Evolutionary conservation across 2,888 invertebrate genomes (phyloP).

Genomic region (Epinotia nisella): DNA sequence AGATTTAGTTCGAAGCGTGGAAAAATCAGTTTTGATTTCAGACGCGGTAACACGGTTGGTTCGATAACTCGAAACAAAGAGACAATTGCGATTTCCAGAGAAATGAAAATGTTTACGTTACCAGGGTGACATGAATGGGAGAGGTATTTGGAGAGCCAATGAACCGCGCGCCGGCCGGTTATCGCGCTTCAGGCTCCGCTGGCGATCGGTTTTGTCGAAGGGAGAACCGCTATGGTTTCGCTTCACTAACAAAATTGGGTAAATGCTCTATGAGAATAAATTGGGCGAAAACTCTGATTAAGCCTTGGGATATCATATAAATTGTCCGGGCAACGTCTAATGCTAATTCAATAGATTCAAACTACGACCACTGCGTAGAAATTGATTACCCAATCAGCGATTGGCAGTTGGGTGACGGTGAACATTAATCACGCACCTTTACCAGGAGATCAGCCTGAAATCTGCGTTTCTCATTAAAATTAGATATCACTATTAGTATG

Average conservation of each 20-base stretch:
- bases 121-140: constrained; percentile 18
- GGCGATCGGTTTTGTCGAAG: constrained; percentile 31
- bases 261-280: neutral
- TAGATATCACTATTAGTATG: neutral
- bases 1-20: neutral
- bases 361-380: neutral
- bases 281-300: neutral
- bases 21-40: neutral
- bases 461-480: neutral
- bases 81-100: constrained; percentile 20
- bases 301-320: neutral
- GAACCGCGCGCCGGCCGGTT: constrained; percentile 35
- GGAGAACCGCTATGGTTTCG: constrained; percentile 1
- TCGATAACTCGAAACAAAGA: constrained; percentile 23
- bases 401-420: constrained; percentile 6
- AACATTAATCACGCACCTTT: constrained; percentile 7
- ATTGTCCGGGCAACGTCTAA: neutral
- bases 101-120: constrained; percentile 37
- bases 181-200: constrained; percentile 41
- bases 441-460: neutral
- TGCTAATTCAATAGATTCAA: constrained; percentile 4
- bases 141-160: constrained; percentile 39
- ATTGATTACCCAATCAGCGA: constrained; percentile 10
- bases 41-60: constrained; percentile 20
- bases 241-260: neutral